Percentiles rank a stretch among this genome's conserved stretches.
phyloP scores from a whole-genome alignment of 92 coral and sea anemone genomes.

The Plumapathes pennacea region DNA sequence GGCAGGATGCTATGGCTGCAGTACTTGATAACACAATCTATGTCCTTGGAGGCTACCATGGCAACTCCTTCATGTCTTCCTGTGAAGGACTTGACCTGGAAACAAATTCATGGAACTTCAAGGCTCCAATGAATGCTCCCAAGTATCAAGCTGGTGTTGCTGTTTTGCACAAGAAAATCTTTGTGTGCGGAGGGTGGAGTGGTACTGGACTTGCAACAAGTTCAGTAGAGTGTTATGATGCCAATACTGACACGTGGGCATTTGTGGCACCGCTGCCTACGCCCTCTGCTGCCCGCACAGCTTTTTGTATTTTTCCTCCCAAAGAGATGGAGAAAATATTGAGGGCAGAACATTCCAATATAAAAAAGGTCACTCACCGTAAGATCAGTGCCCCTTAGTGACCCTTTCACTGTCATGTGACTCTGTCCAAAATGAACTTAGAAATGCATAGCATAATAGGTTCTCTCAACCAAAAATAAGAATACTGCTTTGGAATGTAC shows the following conservation, averaged over 20 bases:
- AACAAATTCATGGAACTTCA: slow-evolving; percentile 73
- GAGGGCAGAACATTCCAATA: too few species aligned
- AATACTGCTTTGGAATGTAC: too few species aligned
- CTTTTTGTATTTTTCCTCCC: slow-evolving; percentile 77
- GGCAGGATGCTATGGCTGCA: slow-evolving; percentile 98
- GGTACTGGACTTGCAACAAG: slow-evolving; percentile 81
- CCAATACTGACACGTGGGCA: slow-evolving; percentile 81
- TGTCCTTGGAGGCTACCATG: slow-evolving; percentile 89
- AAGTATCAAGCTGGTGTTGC: slow-evolving; percentile 95
- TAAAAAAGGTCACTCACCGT: too few species aligned
- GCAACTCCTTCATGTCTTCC: slow-evolving; percentile 81
- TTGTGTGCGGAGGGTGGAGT: slow-evolving; percentile 97
- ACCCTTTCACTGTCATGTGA: too few species aligned
- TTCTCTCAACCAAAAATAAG: too few species aligned
- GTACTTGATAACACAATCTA: slow-evolving; percentile 80
- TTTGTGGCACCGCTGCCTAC: slow-evolving; percentile 73
- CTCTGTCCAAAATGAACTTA: too few species aligned
- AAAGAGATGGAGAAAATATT: slow-evolving; percentile 86
- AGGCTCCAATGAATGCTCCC: slow-evolving; percentile 69
- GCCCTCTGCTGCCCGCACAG: slow-evolving; percentile 93
- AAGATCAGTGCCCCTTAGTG: too few species aligned
- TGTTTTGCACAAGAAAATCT: slow-evolving; percentile 75
- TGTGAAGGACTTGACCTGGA: slow-evolving; percentile 85
- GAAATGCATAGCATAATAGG: too few species aligned
- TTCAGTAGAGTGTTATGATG: slow-evolving; percentile 85